Base-by-base conservation (phyloP, 2,888 invertebrate genomes). In the Suillia variegata region DNA sequence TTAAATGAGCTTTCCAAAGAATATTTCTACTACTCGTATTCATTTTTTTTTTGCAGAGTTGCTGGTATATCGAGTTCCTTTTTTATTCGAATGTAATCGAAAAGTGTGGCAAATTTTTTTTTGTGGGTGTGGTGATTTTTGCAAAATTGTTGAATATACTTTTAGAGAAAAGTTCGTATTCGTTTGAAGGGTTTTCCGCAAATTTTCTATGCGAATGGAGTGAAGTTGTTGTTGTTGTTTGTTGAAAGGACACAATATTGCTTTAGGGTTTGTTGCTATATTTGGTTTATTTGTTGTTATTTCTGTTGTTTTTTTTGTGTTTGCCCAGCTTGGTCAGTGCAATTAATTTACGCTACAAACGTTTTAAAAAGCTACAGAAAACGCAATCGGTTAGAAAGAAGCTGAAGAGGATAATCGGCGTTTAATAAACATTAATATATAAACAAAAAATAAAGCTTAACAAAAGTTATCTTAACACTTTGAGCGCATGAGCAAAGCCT, bases 301-400 rank as follows among this genome's bases (percentile, higher is more conserved):
- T 38, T 10, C 15, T 13, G 10, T 38, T 45, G 45, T 45, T 45
- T 4, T 45, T 45, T 5, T 45, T 45, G 38, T n/a, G 17, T 45
- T 45, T 20, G 45, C 18, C 18, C 18, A 8, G 45, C 45, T 45
- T 17, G 45, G 45, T 45, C 45, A 45, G 45, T 18, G 17, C 45
- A 45, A 45, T 45, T 45, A 45, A 45, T 45, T 26, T 26, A 10
- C n/a, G n/a, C n/a, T n/a, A n/a, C n/a, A n/a, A n/a, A n/a, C n/a
- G n/a, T n/a, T n/a, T n/a, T n/a, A n/a, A n/a, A n/a, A n/a, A n/a
- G n/a, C n/a, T n/a, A n/a, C n/a, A n/a, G n/a, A n/a, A n/a, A n/a
- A n/a, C n/a, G n/a, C n/a, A n/a, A n/a, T n/a, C n/a, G n/a, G n/a
- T n/a, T n/a, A n/a, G n/a, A n/a, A n/a, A n/a, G n/a, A n/a, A n/a